These are phyloP conservation scores for Drosophila virilis DNA, from an alignment of 1,140 invertebrate species.

Conservation along the genomic window DNA sequence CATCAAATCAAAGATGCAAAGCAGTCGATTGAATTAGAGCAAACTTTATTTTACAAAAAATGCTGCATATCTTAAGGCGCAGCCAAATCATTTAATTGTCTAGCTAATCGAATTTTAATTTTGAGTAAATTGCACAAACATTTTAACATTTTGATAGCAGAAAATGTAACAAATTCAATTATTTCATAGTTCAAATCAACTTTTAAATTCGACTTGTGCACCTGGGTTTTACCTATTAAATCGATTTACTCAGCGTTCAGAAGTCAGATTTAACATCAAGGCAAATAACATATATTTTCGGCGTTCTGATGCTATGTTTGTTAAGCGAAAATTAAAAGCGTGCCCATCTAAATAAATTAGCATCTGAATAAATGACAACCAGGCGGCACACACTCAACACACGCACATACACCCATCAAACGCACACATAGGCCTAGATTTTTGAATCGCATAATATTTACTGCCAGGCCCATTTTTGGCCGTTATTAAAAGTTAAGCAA, in stretches of 20 bases:
- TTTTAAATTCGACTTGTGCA: too few species aligned
- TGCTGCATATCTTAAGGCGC: constrained; percentile 34
- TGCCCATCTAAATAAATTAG: constrained; percentile 60
- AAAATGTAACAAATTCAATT: too few species aligned
- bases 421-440: not conserved
- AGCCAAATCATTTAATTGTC: not conserved
- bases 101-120: not conserved
- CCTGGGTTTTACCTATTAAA: too few species aligned
- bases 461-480: constrained; percentile 10
- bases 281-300: not conserved
- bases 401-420: constrained; percentile 3
- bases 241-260: not conserved
- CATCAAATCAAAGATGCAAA: too few species aligned
- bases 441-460: constrained; percentile 12
- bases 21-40: not conserved
- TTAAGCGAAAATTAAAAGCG: constrained; percentile 36
- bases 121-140: not conserved
- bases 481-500: constrained; percentile 35
- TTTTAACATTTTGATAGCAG: not conserved
- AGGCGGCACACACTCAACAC: constrained; percentile 11
- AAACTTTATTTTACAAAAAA: constrained; percentile 10
- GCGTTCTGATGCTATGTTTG: not conserved
- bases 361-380: constrained; percentile 61
- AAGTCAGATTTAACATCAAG: constrained; percentile 19
- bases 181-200: too few species aligned